Evolutionary conservation across 2,888 invertebrate genomes (phyloP), one percentile per base, ranked within the genome.

Genomic region (Erebia epiphron): DNA sequence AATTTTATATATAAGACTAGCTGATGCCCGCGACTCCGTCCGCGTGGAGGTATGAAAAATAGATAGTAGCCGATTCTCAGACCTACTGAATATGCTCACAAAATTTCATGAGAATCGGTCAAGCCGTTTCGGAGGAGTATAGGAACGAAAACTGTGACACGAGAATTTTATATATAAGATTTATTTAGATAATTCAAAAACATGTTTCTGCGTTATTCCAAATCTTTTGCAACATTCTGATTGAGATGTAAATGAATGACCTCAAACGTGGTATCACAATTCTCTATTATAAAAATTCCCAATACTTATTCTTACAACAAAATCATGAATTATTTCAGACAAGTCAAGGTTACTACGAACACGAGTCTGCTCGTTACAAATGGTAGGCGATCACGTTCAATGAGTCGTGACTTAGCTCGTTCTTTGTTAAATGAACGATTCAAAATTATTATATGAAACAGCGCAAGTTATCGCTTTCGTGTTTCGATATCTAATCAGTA

Each of bases 331-430:
- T 67, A 65, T 67, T 75, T 72, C 77, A 81, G 78, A 70, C 72
- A 75, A 82, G 78, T 80, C 82, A 87, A 87, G 86, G 86, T 80
- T 79, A 72, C 46, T 62, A 70, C 60, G 73, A 79, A 75, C 84
- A 86, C 83, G 83, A 83, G 72, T 67, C 68, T 70, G 77, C 77
- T 21, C 75, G 70, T 75, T 73, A 73, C 72, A 72, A 78, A 75
- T 69, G 68, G 63, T 73, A 71, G 57, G 67, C 71, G 75, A 82
- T 80, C 79, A 80, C 80, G 78, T 81, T 76, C 77, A 76, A 79
- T 79, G 80, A 78, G 79, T 79, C 82, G 79, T 80, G 78, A 80
- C 78, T 78, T 73, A 76, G 75, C 71, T 79, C 77, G 79, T 76
- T 77, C 69, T 74, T 74, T 73, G 73, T 75, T 76, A 70, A 77